Conservation (phyloP, 2,888 invertebrate genomes). For the Lampropteryx suffumata region DNA sequence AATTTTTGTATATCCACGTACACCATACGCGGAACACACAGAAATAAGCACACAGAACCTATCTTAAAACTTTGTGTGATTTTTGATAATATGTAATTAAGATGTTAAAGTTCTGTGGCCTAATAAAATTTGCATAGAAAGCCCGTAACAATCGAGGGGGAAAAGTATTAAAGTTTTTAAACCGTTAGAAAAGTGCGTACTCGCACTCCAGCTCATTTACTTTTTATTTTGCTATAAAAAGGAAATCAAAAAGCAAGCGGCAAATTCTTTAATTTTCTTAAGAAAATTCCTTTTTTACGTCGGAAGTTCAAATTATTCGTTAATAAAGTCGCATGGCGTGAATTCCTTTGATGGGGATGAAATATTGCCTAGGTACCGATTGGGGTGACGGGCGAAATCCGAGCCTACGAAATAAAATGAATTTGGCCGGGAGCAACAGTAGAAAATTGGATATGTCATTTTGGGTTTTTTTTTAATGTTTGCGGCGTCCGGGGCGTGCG, state of each 20-base stretch:
- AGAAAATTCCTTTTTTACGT: slow-evolving; percentile 58
- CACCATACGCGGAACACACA: too few species aligned
- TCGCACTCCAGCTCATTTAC: slow-evolving; percentile 58
- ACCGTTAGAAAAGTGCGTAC: slow-evolving; percentile 36
- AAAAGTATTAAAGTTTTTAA: slow-evolving; percentile 54
- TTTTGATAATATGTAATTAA: too few species aligned
- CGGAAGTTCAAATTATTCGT: slow-evolving; percentile 70
- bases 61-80: too few species aligned
- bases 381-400: slow-evolving; percentile 70
- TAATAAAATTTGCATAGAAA: slow-evolving; percentile 44
- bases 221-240: slow-evolving; percentile 55
- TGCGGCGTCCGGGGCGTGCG: slow-evolving; percentile 65
- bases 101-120: slow-evolving; percentile 29
- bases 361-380: slow-evolving; percentile 66
- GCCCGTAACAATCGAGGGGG: slow-evolving; percentile 36
- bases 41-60: too few species aligned
- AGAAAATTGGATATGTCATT: slow-evolving; percentile 85
- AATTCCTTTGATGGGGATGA: slow-evolving; percentile 76
- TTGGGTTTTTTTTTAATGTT: slow-evolving; percentile 81
- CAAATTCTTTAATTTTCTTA: slow-evolving; percentile 72
- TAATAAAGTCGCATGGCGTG: slow-evolving; percentile 66
- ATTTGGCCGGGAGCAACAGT: slow-evolving; percentile 76
- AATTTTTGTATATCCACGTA: too few species aligned
- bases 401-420: slow-evolving; percentile 78
- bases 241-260: slow-evolving; percentile 59